Conservation (phyloP, 2,113 vertebrate species). For the Macrotus californicus region DNA sequence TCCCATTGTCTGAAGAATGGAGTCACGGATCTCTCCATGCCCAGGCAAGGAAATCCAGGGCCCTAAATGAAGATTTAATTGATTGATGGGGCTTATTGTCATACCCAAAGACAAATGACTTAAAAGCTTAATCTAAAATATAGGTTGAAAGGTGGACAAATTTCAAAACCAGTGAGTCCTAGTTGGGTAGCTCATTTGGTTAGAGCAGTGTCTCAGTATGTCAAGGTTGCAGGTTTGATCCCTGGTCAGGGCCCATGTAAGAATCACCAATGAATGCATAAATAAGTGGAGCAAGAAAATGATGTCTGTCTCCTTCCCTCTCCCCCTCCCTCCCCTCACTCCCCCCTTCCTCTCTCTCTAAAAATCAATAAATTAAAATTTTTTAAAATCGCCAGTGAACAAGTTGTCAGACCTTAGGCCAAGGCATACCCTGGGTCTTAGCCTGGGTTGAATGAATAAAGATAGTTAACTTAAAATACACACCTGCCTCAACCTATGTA, state of each 20-base stretch:
- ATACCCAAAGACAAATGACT: background rate
- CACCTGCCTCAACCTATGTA: background rate
- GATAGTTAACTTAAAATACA: background rate
- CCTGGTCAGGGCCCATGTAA: too few relatives aligned
- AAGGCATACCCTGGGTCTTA: background rate
- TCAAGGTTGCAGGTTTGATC: too few relatives aligned
- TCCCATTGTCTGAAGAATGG: constrained; percentile 84
- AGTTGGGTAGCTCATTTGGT: too few relatives aligned
- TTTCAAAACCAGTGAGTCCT: background rate
- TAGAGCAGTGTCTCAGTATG: too few relatives aligned
- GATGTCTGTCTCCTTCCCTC: too few relatives aligned
- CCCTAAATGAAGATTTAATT: background rate
- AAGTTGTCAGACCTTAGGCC: background rate
- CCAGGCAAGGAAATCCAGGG: constrained; percentile 81
- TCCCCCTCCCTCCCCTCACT: too few relatives aligned
- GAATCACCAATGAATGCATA: too few relatives aligned
- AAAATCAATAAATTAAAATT: too few relatives aligned
- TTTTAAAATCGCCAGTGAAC: background rate
- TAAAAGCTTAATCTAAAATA: background rate
- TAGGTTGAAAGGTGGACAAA: background rate
- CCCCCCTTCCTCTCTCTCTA: too few relatives aligned
- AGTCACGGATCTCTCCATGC: constrained; percentile 90
- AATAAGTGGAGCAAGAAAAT: too few relatives aligned
- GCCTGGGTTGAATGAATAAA: background rate
- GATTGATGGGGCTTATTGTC: background rate